Conservation (phyloP, 2,888 invertebrate genomes). For the Drosophila recens region DNA sequence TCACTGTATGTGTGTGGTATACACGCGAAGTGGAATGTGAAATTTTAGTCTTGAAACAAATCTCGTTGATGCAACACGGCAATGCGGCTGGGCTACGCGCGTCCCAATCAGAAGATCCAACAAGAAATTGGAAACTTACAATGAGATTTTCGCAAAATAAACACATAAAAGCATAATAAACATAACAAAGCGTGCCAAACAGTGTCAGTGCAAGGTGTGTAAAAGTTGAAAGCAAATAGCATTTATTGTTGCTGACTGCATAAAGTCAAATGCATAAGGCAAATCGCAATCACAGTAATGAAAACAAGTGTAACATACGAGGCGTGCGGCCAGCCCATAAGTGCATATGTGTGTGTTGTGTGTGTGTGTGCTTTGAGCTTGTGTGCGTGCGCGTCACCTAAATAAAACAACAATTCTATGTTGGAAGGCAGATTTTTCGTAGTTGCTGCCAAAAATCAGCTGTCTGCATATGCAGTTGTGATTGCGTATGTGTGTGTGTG, state of each 20-base stretch:
- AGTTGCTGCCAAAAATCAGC: constrained; percentile 69
- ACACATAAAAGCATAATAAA: constrained; percentile 49
- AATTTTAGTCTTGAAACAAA: background rate
- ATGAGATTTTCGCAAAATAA: constrained; percentile 67
- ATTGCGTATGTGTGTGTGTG: constrained; percentile 7
- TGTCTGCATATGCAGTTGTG: constrained; percentile 35
- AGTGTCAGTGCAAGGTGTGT: constrained; percentile 57
- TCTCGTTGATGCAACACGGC: too few relatives aligned
- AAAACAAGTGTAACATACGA: constrained; percentile 71
- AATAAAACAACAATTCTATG: constrained; percentile 65
- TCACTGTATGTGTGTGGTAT: too few relatives aligned
- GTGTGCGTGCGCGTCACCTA: constrained; percentile 57
- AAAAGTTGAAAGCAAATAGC: constrained; percentile 19
- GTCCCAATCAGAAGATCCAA: constrained; percentile 55
- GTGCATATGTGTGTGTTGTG: constrained; percentile 25
- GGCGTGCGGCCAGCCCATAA: constrained; percentile 49
- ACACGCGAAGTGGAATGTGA: too few relatives aligned
- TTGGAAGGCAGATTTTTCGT: constrained; percentile 55
- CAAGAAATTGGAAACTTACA: constrained; percentile 61
- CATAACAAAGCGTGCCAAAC: constrained; percentile 41
- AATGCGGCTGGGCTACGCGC: constrained; percentile 49
- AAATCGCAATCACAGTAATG: constrained; percentile 49
- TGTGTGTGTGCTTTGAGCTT: constrained; percentile 25
- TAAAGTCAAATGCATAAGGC: constrained; percentile 33
- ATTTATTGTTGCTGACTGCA: constrained; percentile 10